Percentiles rank a stretch among this genome's conserved stretches.
Evolutionary conservation across 2,888 invertebrate species (phyloP).

Genomic region (Drosophila ezoana): DNA sequence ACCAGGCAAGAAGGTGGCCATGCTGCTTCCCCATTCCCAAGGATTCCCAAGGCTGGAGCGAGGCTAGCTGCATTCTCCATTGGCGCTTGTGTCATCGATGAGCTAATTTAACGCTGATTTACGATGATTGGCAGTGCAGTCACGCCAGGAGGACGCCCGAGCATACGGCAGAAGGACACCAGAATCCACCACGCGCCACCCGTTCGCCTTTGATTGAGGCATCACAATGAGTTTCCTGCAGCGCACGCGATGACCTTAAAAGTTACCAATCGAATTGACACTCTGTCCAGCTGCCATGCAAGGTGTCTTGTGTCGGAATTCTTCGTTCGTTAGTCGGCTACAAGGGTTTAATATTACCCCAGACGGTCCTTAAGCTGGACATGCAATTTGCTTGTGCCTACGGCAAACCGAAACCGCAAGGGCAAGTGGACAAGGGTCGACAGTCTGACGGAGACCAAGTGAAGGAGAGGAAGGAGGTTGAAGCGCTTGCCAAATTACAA

Average conservation of each 20-base stretch:
- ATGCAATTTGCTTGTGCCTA: too few species aligned
- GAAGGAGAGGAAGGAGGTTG: not conserved
- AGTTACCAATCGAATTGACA: slow-evolving; percentile 55
- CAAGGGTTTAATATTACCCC: slow-evolving; percentile 8
- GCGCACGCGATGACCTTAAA: slow-evolving; percentile 57
- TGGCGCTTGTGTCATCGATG: slow-evolving; percentile 55
- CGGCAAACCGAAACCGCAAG: too few species aligned
- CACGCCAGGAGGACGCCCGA: slow-evolving; percentile 46
- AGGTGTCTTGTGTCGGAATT: not conserved
- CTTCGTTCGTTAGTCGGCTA: slow-evolving; percentile 23
- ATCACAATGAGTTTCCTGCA: slow-evolving; percentile 51
- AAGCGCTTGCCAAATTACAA: too few species aligned
- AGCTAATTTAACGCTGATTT: slow-evolving; percentile 72
- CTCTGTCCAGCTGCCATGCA: slow-evolving; percentile 33
- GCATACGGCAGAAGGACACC: slow-evolving; percentile 9
- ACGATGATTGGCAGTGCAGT: slow-evolving; percentile 71
- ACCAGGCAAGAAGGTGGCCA: slow-evolving; percentile 10
- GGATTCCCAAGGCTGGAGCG: not conserved
- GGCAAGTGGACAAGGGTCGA: too few species aligned
- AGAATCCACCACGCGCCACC: not conserved
- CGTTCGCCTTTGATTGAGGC: slow-evolving; percentile 57
- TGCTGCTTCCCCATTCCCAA: not conserved
- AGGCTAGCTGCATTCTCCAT: slow-evolving; percentile 18
- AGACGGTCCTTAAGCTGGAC: not conserved
- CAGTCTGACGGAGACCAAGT: too few species aligned